Percentiles rank a stretch among this genome's conserved stretches.
phyloP scores from a whole-genome alignment of 2,888 invertebrate genomes.

The Operophtera brumata region DNA sequence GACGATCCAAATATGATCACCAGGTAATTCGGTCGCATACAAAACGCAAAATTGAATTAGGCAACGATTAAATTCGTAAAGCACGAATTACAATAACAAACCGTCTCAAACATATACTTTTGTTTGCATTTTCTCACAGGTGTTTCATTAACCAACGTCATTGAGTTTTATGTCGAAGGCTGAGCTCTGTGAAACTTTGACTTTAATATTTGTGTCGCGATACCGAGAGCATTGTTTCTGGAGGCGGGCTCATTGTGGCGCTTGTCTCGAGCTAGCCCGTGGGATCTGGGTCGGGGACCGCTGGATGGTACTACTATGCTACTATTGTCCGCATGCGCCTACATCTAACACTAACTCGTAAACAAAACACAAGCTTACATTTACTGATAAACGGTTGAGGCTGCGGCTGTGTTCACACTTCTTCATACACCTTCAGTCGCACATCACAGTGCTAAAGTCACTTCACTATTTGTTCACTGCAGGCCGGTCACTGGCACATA shows the following conservation, averaged over 20 bases:
- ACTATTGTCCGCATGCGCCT: conserved; percentile 40
- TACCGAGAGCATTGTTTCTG: conserved; percentile 67
- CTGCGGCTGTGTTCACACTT: conserved; percentile 69
- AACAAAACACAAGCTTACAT: conserved; percentile 72
- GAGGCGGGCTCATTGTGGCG: conserved; percentile 61
- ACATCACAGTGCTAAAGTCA: conserved; percentile 73
- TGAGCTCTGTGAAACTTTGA: conserved; percentile 72
- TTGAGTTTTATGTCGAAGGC: conserved; percentile 73
- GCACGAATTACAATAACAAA: conserved; percentile 34
- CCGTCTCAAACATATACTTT: conserved; percentile 49
- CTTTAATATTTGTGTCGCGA: conserved; percentile 71
- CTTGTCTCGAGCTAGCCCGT: conserved; percentile 57
- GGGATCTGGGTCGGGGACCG: conserved; percentile 76
- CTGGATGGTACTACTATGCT: conserved; percentile 41
- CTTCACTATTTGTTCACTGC: conserved; percentile 69
- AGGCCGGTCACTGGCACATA: conserved; percentile 71
- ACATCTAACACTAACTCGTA: conserved; percentile 41
- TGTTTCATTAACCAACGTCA: conserved; percentile 69
- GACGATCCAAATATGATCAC: conserved; percentile 30
- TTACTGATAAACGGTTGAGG: conserved; percentile 72
- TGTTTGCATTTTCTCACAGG: conserved; percentile 76
- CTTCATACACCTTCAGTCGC: conserved; percentile 58
- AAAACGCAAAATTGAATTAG: conserved; percentile 38
- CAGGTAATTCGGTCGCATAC: conserved; percentile 37
- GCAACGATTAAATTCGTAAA: conserved; percentile 45